Evolutionary conservation across 2,113 vertebrate genomes (phyloP).

Genomic region (Steatornis caripensis): DNA sequence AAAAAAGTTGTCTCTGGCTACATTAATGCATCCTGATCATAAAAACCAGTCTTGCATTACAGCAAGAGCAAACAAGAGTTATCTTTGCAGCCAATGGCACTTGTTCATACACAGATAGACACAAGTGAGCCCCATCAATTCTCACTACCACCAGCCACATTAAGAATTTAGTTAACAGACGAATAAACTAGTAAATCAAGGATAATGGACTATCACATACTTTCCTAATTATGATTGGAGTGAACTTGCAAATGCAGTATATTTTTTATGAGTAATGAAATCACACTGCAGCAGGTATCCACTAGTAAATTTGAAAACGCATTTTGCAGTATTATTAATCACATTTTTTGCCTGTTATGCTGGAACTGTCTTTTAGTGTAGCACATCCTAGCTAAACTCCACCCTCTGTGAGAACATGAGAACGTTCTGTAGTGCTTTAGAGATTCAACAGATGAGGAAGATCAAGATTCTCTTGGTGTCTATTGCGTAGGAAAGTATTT

Average conservation of each 20-base stretch:
- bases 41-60: background rate
- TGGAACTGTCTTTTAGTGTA: background rate
- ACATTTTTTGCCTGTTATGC: background rate
- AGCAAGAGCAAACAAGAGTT: background rate
- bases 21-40: background rate
- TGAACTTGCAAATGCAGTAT: background rate
- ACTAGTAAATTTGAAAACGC: background rate
- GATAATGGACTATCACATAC: constrained; percentile 3
- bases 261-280: constrained; percentile 12
- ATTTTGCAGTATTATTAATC: background rate
- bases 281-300: background rate
- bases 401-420: background rate
- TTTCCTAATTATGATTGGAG: background rate
- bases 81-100: background rate
- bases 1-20: background rate
- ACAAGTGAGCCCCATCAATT: background rate
- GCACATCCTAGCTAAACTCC: background rate
- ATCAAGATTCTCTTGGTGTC: background rate
- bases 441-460: background rate
- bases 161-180: background rate
- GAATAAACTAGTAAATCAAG: constrained; percentile 38
- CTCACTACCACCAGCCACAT: background rate
- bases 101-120: background rate
- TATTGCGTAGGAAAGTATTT: background rate
- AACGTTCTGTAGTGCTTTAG: background rate